Base-by-base conservation (phyloP, 2,888 invertebrate species). In the Ennomos fuscantarius region DNA sequence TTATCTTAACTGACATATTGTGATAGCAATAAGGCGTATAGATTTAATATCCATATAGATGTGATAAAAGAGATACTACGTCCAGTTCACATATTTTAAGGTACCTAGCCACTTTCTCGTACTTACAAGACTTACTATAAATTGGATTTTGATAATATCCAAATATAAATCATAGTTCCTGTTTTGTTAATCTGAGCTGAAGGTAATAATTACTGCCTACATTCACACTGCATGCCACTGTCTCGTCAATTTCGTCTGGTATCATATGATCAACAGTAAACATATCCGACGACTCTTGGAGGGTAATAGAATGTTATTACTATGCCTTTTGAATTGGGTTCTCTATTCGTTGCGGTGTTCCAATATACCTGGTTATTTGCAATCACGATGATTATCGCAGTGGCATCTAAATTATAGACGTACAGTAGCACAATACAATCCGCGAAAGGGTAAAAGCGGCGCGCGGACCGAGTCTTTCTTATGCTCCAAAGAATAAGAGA, bases 401-500 rank as follows among this genome's bases (percentile, higher is more conserved):
- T 81, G 76, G 73, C 81, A 82, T 78, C 80, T 79, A 73, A 74
- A 79, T 81, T 76, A 74, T 73, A 68, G 65, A 58, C 59, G 45
- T 58, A 24, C 6, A 51, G 42, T 39, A 54, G 73, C 74, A 76
- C 79, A 75, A 74, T 73, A 74, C 77, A 75, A 74, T 73, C 73
- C 77, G 78, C 78, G 83, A 83, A 82, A 87, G 80, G 82, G 87
- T 87, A 87, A 87, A 86, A 87, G 87, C 79, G 81, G 76, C 76
- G 76, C 75, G 76, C 78, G 68, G 76, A 77, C 77, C 74, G 78
- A 76, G 69, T 76, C 78, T 84, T 82, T 86, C 83, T 86, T 84
- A 79, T 82, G 77, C 73, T 69, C 73, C 75, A 70, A 74, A 78
- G 81, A 86, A 85, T 80, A 79, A 68, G 71, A 78, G 79, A 85